These are phyloP conservation scores for Liodrosophila aerea DNA, from an alignment of 2,888 invertebrate species.

Conservation along the genomic window DNA sequence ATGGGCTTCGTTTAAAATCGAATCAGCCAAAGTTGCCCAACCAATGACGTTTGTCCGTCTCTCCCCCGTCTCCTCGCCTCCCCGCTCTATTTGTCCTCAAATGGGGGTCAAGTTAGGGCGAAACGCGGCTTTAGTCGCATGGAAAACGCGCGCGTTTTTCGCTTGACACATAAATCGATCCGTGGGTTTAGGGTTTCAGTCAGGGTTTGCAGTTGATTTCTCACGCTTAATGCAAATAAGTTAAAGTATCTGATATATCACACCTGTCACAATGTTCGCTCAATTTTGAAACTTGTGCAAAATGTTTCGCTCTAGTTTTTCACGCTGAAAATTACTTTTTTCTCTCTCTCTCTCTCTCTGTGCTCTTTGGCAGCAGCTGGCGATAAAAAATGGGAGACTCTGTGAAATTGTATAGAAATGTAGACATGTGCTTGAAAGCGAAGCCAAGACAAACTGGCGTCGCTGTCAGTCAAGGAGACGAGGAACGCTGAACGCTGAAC, in stretches of 20 bases:
- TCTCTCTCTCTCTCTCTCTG: constrained; percentile 8
- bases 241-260: constrained; percentile 35
- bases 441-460: constrained; percentile 60
- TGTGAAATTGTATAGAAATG: constrained; percentile 10
- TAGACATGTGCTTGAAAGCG: constrained; percentile 47
- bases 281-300: constrained; percentile 40
- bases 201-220: constrained; percentile 18
- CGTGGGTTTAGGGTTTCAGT: constrained; percentile 16
- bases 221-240: constrained; percentile 18
- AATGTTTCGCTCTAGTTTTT: constrained; percentile 50
- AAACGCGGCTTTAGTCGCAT: constrained; percentile 27
- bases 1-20: constrained; percentile 43
- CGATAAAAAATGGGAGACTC: constrained; percentile 13
- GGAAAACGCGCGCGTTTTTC: constrained; percentile 31
- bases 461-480: constrained; percentile 44
- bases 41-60: constrained; percentile 18
- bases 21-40: constrained; percentile 24
- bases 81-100: neutral
- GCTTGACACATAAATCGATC: constrained; percentile 54
- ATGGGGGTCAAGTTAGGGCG: constrained; percentile 27
- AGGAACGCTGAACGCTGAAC: too few species aligned
- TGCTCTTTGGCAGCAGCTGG: constrained; percentile 33
- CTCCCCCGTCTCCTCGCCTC: neutral
- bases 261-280: constrained; percentile 36
- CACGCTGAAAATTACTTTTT: constrained; percentile 29